These are phyloP conservation scores for Drosophila sordidapex DNA, from an alignment of 2,888 invertebrate genomes.

Conservation along the genomic window DNA sequence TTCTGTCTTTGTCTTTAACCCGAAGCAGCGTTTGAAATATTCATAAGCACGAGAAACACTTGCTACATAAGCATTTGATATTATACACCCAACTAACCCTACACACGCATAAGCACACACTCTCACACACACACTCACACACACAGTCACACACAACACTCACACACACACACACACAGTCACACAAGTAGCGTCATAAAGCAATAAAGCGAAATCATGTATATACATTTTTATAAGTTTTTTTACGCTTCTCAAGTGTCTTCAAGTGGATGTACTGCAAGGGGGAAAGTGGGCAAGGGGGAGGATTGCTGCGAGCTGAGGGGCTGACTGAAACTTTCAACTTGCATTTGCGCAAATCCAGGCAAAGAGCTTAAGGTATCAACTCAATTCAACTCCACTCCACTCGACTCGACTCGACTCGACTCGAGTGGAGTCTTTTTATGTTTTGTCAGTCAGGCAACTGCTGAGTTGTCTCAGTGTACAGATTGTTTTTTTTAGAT, in stretches of 20 bases:
- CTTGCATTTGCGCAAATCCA: slow-evolving; percentile 57
- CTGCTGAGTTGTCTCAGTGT: not conserved
- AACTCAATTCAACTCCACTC: slow-evolving; percentile 47
- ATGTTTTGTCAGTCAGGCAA: slow-evolving; percentile 24
- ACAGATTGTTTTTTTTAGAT: not conserved
- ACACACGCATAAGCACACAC: not conserved
- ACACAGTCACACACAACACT: not conserved
- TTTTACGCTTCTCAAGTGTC: slow-evolving; percentile 37
- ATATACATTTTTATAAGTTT: slow-evolving; percentile 84
- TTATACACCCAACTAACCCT: slow-evolving; percentile 1
- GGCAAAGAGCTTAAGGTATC: slow-evolving; percentile 62
- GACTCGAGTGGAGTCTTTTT: slow-evolving; percentile 28
- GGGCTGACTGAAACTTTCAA: slow-evolving; percentile 41
- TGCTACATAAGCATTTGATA: slow-evolving; percentile 7
- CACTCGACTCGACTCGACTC: slow-evolving; percentile 13
- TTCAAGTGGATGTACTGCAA: slow-evolving; percentile 28
- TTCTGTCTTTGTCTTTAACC: slow-evolving; percentile 16
- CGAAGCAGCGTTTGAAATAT: slow-evolving; percentile 49
- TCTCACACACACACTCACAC: slow-evolving; percentile 7
- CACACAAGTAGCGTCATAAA: slow-evolving; percentile 75
- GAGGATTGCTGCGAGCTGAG: not conserved
- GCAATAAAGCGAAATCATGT: slow-evolving; percentile 85
- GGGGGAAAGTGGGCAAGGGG: not conserved
- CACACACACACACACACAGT: slow-evolving; percentile 6
- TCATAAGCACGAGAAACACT: slow-evolving; percentile 46